Evolutionary conservation across 2,797 vertebrate genomes (phyloP).

Genomic region (Myotis findleyi): DNA sequence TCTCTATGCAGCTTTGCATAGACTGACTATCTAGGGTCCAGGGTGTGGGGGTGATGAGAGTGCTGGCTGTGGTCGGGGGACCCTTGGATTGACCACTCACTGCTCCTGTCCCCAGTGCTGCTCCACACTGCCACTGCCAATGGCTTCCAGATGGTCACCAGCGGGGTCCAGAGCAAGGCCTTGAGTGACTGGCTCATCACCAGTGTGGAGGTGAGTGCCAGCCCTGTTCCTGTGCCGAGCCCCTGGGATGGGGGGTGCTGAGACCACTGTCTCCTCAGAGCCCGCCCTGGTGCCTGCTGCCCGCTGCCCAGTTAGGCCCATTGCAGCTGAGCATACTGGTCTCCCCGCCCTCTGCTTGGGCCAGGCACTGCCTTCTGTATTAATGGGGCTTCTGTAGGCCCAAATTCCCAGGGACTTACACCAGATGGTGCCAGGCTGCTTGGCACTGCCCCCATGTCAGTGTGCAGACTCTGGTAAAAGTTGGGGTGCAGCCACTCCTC

Average conservation of each 20-base stretch:
- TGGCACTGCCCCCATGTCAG: neutral
- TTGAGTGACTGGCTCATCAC: constrained; percentile 98
- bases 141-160: constrained; percentile 99
- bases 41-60: neutral
- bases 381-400: neutral
- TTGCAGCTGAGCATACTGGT: accelerated
- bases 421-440: neutral
- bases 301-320: neutral
- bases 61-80: neutral
- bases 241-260: neutral
- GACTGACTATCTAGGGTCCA: accelerated
- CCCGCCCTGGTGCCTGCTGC: neutral
- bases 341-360: neutral
- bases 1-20: no score
- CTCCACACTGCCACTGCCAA: constrained; percentile 98
- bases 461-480: neutral
- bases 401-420: neutral
- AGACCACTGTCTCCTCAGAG: neutral
- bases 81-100: neutral
- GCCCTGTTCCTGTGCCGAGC: neutral
- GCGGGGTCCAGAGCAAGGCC: constrained; percentile 97
- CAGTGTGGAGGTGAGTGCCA: constrained; percentile 95
- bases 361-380: neutral
- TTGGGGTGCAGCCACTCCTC: neutral
- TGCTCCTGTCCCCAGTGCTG: constrained; percentile 88